Evolutionary conservation across 2,113 vertebrate species (phyloP), one percentile per base, ranked within the genome.

Genomic region (Morone saxatilis): DNA sequence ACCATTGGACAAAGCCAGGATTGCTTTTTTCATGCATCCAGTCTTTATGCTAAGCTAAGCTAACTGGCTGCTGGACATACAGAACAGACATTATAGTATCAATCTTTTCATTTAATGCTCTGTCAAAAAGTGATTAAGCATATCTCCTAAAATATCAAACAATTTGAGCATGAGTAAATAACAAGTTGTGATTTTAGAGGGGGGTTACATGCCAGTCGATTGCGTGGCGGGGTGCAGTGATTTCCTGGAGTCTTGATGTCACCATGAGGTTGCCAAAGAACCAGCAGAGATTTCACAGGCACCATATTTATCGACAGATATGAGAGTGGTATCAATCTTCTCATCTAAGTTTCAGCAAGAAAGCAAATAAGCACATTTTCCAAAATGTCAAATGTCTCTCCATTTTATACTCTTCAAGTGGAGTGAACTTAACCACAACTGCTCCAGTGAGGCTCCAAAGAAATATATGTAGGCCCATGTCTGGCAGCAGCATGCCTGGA

Each of bases 401-500:
- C 38, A 69, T 54, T 56, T 59, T 69, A 38, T 14, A 45, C 38
- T 60, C 25, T 63, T 65, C 6, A 76, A 31, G 45, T 0, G 0
- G 76, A 31, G 45, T 0, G 0, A 57, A 71, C 31, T 57, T 5
- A 22, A 71, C 71, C 81, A 86, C 80, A 54, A 54, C 73, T 77
- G 80, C 73, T 72, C 69, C 60, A 69, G 17, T 57, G 59, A 65
- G 67, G 76, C 63, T 45, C 36, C 60, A 53, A 12, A 78, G 36
- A 81, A 81, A 80, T 81, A 63, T 84, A 79, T 77, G 75, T 88
- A 57, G 73, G 76, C 71, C 65, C 79, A 80, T 84, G 73, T 87
- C 66, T 84, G 76, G 88, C 86, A 93, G 76, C 51, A 81, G 43
- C 71, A 65, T 83, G 91, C 87, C 68, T 75, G 80, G 83, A 89